A percentile compares a stretch with the other conserved stretches of the same genome.
Conservation (phyloP, 2,113 vertebrate genomes). For the Ciconia maguari region DNA sequence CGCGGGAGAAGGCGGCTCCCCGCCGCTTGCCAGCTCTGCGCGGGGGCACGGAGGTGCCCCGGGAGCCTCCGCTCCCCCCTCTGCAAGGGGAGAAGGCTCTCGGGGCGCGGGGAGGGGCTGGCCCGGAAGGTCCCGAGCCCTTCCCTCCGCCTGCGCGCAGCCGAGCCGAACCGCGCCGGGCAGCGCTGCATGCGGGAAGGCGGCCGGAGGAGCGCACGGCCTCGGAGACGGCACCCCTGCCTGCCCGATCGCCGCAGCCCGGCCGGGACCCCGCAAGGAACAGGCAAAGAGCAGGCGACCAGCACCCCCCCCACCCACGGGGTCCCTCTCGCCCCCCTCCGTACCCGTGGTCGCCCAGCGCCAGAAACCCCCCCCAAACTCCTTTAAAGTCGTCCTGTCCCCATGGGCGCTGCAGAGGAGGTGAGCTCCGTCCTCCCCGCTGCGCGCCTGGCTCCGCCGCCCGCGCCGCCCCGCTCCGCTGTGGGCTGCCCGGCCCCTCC, state of each 20-base stretch:
- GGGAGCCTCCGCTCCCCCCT: background rate
- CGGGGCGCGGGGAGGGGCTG: background rate
- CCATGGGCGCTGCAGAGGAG: conserved; percentile 71
- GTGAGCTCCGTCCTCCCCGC: background rate
- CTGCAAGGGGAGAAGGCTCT: background rate
- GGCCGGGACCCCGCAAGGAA: background rate
- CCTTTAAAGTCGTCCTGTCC: conserved; percentile 76
- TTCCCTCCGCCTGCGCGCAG: background rate
- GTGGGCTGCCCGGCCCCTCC: background rate
- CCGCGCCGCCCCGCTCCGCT: background rate
- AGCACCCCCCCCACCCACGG: background rate
- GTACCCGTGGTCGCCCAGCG: conserved; percentile 73
- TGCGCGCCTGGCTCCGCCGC: accelerated
- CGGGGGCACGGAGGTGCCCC: background rate
- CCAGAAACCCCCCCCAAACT: conserved; percentile 66
- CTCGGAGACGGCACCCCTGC: background rate
- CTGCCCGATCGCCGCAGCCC: background rate
- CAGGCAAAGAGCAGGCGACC: background rate
- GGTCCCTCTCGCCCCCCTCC: background rate
- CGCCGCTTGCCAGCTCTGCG: background rate
- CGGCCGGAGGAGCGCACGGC: background rate
- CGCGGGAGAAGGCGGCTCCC: background rate
- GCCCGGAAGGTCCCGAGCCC: background rate
- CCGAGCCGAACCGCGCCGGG: background rate
- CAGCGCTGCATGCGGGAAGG: background rate